Evolutionary conservation across 2,888 invertebrate genomes (phyloP).

Genomic region (Dasysyrphus albostriatus): DNA sequence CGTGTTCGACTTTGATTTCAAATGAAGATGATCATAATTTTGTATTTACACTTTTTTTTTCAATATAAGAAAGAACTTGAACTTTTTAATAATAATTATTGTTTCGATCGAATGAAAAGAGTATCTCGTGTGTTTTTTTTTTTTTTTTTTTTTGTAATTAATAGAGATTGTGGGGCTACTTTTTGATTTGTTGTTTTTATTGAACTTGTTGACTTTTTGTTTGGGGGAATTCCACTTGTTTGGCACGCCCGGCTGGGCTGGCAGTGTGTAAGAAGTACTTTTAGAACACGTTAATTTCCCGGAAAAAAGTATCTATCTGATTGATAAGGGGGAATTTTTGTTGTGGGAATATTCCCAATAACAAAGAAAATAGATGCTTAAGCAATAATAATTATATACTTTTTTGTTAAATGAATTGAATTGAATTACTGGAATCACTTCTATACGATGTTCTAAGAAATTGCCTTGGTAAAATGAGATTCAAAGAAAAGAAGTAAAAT

Average conservation of each 20-base stretch:
- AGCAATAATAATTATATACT: neutral
- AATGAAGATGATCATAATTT: slow-evolving; percentile 2
- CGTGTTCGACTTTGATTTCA: neutral
- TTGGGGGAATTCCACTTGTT: slow-evolving; percentile 7
- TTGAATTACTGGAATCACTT: neutral
- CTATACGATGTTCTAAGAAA: neutral
- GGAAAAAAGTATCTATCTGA: neutral
- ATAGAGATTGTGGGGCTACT: neutral
- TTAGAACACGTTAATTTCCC: neutral
- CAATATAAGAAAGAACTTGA: neutral
- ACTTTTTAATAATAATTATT: neutral
- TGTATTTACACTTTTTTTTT: neutral
- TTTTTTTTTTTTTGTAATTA: neutral
- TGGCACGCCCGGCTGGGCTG: neutral
- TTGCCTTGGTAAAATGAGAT: neutral
- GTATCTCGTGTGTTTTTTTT: neutral
- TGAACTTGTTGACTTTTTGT: slow-evolving; percentile 20
- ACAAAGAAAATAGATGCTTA: neutral
- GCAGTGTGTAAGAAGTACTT: neutral
- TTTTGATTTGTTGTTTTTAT: slow-evolving; percentile 2
- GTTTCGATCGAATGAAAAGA: slow-evolving; percentile 4
- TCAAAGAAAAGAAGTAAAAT: neutral
- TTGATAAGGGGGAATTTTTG: slow-evolving; percentile 31
- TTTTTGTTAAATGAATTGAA: neutral
- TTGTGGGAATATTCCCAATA: neutral